These are phyloP conservation scores for Brevimyrus niger DNA, from an alignment of 2,113 vertebrate species.

Conservation along the genomic window DNA sequence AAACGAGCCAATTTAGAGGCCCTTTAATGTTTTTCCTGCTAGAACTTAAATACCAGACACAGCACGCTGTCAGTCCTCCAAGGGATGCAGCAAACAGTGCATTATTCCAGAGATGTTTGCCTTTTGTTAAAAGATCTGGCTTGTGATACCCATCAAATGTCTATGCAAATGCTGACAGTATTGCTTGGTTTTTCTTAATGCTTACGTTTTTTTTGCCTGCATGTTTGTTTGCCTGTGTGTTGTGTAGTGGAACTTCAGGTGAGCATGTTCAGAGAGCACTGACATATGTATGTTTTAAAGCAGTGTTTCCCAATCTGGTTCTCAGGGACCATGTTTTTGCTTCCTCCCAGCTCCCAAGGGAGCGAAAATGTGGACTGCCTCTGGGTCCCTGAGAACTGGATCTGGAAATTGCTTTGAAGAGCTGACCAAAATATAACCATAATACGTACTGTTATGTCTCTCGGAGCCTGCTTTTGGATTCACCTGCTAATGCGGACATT, in stretches of 20 bases:
- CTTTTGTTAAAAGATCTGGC: slow-evolving; percentile 53
- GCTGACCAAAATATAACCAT: slow-evolving; percentile 33
- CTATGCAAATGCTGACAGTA: slow-evolving; percentile 51
- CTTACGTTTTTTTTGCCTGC: not conserved
- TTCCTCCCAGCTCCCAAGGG: too few relatives aligned
- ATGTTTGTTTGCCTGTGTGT: not conserved
- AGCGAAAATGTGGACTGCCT: not conserved
- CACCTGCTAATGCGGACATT: not conserved
- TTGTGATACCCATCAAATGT: slow-evolving; percentile 36
- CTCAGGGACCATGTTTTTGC: too few relatives aligned
- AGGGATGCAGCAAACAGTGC: slow-evolving; percentile 22
- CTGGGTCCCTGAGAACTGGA: not conserved
- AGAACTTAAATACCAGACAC: not conserved
- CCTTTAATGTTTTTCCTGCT: not conserved
- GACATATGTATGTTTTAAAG: not conserved
- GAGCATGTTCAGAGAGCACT: not conserved
- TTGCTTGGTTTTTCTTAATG: slow-evolving; percentile 33
- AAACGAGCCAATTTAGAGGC: not conserved
- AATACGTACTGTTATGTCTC: slow-evolving; percentile 8
- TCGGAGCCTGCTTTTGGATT: not conserved
- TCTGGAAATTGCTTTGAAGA: not conserved
- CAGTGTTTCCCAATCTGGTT: not conserved
- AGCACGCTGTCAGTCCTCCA: not conserved
- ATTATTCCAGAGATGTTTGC: slow-evolving; percentile 60
- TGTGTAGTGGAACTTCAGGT: not conserved